Base-by-base conservation (phyloP, 2,113 vertebrate genomes). In the Eptesicus fuscus region DNA sequence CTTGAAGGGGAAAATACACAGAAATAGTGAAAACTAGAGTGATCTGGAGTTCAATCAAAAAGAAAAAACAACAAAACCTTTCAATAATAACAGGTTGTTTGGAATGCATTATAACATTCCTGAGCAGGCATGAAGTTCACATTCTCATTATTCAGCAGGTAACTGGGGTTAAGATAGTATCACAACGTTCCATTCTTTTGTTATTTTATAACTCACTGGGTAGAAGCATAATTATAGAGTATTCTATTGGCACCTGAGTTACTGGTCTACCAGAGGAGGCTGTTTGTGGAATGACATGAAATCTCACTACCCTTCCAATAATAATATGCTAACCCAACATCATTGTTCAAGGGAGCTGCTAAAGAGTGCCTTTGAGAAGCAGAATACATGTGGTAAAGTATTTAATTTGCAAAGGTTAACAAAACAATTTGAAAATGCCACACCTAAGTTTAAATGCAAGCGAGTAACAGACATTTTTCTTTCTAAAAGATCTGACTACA, bases 261-360 rank as follows among this genome's bases (percentile, higher is more conserved):
- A 2, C 23, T n/a, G 51, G 47, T 63, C 40, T 3, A 3, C 9
- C 14, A 23, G 47, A 44, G 56, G 59, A 4, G 11, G 14, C 35
- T 2, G 4, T 17, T 0, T 3, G n/a, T 3, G 44, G 23, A 30
- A 28, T 1, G 30, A n/a, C 0, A 7, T 17, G 22, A 25, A 9
- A 20, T 2, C 37, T 44, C 22, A 42, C 35, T 1, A 4, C 23
- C 13, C 63, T 80, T 18, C 37, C 14, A 1, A 2, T 1, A 7
- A 10, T 20, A 70, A 13, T 16, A 70, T 0, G n/a, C 32, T 25
- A 12, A 44, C 28, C 51, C 44, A 63, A 20, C 1, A 9, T 18
- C 0, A 16, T 2, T 8, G 14, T 7, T 4, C 25, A 2, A 37
- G 74, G 59, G 28, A n/a, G 70, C 2, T 9, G 37, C 61, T 7